Evolutionary conservation across 2,797 vertebrate genomes (phyloP).

Genomic region (Perodicticus potto): DNA sequence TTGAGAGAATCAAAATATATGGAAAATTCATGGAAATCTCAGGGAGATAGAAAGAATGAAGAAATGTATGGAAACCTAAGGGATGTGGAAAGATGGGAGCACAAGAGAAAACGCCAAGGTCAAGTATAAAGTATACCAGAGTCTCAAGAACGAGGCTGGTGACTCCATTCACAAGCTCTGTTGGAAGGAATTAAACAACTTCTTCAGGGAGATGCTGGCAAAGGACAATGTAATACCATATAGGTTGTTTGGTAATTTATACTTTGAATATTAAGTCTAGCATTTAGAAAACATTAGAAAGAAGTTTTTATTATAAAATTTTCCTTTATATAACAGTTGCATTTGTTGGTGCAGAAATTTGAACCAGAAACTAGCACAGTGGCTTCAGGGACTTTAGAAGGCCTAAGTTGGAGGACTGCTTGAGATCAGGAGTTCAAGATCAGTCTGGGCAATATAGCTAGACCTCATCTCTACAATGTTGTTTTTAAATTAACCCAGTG

Average conservation of each 20-base stretch:
- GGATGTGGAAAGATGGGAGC: background rate
- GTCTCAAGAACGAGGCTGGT: background rate
- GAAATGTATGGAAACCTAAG: background rate
- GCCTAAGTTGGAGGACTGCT: too few species aligned
- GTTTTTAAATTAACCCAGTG: background rate
- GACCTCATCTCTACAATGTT: background rate
- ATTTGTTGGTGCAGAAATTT: slow-evolving; percentile 12
- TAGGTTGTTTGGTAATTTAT: background rate
- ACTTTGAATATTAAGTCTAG: background rate
- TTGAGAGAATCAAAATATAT: background rate
- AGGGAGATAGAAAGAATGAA: background rate
- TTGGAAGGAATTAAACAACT: background rate
- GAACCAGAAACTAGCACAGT: background rate
- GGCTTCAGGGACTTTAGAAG: background rate
- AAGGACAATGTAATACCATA: background rate
- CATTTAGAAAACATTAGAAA: background rate
- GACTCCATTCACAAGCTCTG: background rate
- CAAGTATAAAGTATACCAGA: background rate
- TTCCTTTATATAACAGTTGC: background rate
- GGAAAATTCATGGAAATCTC: background rate
- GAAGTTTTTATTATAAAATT: background rate
- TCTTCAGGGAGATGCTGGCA: background rate
- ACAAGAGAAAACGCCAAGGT: background rate
- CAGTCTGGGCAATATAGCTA: background rate
- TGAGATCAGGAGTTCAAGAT: background rate